phyloP scores from a whole-genome alignment of 2,797 vertebrate genomes.

The Craterocephalus amniculus region DNA sequence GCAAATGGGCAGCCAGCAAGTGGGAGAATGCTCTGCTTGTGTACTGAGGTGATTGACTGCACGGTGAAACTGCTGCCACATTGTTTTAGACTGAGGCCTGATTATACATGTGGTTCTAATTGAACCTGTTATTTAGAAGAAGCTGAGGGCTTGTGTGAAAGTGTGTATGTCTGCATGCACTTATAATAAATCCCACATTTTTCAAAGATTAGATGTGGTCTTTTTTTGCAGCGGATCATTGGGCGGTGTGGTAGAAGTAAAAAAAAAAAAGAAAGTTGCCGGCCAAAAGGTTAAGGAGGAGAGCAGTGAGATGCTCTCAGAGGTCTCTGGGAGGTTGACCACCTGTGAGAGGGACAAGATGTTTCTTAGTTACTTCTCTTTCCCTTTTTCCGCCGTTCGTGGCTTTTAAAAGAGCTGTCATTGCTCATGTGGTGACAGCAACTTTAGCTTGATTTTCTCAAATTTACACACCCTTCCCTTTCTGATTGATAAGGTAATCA shows the following conservation, averaged over 20 bases:
- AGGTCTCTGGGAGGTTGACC: conserved; percentile 40
- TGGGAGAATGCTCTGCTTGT: conserved; percentile 39
- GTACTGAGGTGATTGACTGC: conserved; percentile 64
- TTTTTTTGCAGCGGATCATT: conserved; percentile 39
- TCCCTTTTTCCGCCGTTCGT: conserved; percentile 12
- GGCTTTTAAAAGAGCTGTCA: conserved; percentile 43
- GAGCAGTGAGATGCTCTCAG: conserved; percentile 21
- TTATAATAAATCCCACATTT: conserved; percentile 77
- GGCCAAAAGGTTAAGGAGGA: conserved; percentile 18
- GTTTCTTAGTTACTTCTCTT: conserved; percentile 14
- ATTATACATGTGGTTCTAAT: conserved; percentile 88
- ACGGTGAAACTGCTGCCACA: conserved; percentile 64
- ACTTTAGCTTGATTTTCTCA: conserved; percentile 7
- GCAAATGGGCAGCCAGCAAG: conserved; percentile 33
- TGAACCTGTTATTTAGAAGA: conserved; percentile 82
- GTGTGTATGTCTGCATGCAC: conserved; percentile 33
- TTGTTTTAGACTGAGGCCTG: conserved; percentile 72
- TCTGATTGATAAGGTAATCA: conserved; percentile 46
- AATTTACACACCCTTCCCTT: conserved; percentile 16
- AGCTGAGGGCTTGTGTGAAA: conserved; percentile 54
- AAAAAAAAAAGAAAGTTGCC: conserved; percentile 9
- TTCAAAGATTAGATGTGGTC: conserved; percentile 69
- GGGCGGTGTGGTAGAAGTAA: conserved; percentile 45
- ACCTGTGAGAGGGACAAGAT: conserved; percentile 47
- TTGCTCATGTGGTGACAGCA: conserved; percentile 29